Percentiles rank a stretch among this genome's conserved stretches.
Evolutionary conservation across 2,797 vertebrate species (phyloP).

Genomic region (Periparus ater): DNA sequence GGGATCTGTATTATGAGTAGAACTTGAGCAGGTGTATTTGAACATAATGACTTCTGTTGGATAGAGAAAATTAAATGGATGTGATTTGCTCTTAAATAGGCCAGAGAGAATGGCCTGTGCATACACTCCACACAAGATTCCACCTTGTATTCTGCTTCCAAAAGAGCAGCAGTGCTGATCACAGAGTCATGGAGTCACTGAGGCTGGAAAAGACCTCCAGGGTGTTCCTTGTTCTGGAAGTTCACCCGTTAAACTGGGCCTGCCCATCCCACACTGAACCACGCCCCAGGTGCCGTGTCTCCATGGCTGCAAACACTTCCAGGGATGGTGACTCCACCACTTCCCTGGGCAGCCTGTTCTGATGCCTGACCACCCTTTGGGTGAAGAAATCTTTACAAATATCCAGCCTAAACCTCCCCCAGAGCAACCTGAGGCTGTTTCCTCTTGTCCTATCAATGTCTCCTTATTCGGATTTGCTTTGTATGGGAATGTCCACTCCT

Average conservation of each 20-base stretch:
- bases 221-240: not conserved
- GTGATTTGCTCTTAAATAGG: not conserved
- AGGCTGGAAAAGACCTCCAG: not conserved
- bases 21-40: not conserved
- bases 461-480: not conserved
- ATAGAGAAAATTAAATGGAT: not conserved
- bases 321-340: not conserved
- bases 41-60: not conserved
- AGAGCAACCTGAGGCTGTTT: not conserved
- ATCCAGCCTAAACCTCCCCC: not conserved
- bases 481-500: not conserved
- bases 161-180: rapidly evolving
- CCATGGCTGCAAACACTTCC: not conserved
- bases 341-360: not conserved
- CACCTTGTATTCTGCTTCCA: not conserved
- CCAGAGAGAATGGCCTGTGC: not conserved
- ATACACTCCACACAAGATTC: not conserved
- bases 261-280: not conserved
- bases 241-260: no score
- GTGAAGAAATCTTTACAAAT: not conserved
- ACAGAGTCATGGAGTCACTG: not conserved
- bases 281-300: rapidly evolving
- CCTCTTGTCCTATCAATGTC: not conserved
- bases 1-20: not conserved
- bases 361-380: not conserved